Evolutionary conservation across 92 coral and sea anemone species (phyloP).

Genomic region (Paramuricea clavata): DNA sequence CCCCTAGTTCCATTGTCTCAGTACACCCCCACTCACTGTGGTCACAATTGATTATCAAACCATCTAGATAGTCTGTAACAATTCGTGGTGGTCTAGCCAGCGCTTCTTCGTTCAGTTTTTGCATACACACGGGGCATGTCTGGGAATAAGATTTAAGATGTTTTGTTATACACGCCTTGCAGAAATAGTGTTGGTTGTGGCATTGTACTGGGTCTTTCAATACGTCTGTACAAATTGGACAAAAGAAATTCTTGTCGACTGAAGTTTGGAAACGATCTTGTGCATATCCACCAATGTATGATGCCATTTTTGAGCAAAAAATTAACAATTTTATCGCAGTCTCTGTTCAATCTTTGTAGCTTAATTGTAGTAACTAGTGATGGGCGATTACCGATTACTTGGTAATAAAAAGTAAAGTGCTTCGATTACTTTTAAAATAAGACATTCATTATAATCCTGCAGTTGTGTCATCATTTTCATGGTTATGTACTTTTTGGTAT

Average conservation of each 20-base stretch:
- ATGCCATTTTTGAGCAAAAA: not conserved
- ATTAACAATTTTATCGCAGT: too few species aligned
- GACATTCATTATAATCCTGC: too few species aligned
- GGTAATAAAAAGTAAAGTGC: too few species aligned
- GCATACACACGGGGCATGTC: conserved; percentile 3
- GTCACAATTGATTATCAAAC: not conserved
- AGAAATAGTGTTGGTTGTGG: conserved; percentile 19
- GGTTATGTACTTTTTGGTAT: too few species aligned
- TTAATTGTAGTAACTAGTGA: too few species aligned
- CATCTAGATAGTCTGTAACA: conserved; percentile 4
- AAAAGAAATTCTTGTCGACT: not conserved
- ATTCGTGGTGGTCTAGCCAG: conserved; percentile 1
- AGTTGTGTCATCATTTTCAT: too few species aligned
- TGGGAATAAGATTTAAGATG: not conserved
- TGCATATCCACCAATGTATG: not conserved
- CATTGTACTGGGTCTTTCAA: conserved; percentile 30
- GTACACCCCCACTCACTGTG: conserved; percentile 6
- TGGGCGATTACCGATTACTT: too few species aligned
- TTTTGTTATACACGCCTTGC: not conserved
- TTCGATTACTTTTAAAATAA: too few species aligned
- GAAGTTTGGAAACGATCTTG: conserved; percentile 2
- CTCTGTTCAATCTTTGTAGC: too few species aligned
- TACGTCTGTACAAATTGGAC: conserved; percentile 8
- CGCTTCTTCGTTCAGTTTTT: conserved; percentile 2
- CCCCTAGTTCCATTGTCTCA: not conserved